Conservation (phyloP, 2,113 vertebrate genomes). For the Halichoerus grypus region DNA sequence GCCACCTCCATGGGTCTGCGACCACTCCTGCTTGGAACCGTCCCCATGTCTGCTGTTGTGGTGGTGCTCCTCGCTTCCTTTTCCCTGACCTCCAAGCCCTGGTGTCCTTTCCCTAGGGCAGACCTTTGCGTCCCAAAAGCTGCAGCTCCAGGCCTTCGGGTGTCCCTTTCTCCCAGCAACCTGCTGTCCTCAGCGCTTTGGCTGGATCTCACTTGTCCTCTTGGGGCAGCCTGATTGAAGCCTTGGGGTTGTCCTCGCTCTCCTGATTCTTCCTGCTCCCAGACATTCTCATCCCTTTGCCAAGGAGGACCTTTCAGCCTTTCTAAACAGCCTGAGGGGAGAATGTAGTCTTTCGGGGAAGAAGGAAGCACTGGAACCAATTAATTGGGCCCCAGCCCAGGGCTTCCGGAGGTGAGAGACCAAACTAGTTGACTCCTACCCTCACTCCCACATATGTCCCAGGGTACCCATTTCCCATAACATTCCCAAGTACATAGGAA, state of each 20-base stretch:
- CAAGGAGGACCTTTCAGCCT: background rate
- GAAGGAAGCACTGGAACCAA: conserved; percentile 11
- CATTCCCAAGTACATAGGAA: background rate
- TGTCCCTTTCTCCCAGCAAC: background rate
- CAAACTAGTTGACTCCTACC: background rate
- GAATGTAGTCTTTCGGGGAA: background rate
- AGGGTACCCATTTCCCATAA: background rate
- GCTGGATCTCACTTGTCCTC: background rate
- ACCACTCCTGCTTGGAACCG: background rate
- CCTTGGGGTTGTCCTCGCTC: background rate
- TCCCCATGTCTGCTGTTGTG: background rate
- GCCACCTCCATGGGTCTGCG: background rate
- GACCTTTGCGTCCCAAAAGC: background rate
- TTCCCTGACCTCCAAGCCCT: background rate
- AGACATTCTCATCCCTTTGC: background rate
- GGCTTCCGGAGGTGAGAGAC: background rate
- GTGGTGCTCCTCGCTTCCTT: background rate
- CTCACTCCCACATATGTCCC: background rate
- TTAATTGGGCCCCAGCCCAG: background rate
- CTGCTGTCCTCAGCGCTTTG: background rate
- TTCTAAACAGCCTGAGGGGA: background rate
- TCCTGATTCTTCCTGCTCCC: background rate
- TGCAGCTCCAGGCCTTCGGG: background rate
- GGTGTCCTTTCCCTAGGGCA: background rate
- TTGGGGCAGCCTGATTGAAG: background rate